Conservation (phyloP, 2,113 vertebrate species). For the Elephantulus edwardii region DNA sequence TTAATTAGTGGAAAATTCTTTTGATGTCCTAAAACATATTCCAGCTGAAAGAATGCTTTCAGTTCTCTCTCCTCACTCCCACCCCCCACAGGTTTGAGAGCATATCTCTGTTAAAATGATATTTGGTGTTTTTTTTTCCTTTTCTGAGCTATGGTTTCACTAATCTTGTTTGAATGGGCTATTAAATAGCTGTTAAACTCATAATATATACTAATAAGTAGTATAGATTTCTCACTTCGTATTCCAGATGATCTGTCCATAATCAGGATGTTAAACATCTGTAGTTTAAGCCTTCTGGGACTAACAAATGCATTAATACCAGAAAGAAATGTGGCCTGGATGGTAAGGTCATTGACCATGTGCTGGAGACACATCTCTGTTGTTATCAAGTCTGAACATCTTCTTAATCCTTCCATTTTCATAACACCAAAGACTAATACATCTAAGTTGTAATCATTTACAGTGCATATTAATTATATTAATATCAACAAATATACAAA, state of each 20-base stretch:
- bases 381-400: conserved; percentile 83
- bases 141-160: conserved; percentile 81
- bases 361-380: conserved; percentile 82
- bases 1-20: conserved; percentile 85
- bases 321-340: conserved; percentile 93
- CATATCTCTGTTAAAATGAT: conserved; percentile 82
- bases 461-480: conserved; percentile 72
- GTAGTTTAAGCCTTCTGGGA: conserved; percentile 93
- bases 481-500: conserved; percentile 74
- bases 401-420: conserved; percentile 76
- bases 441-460: conserved; percentile 75
- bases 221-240: conserved; percentile 88
- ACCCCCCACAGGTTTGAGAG: conserved; percentile 71
- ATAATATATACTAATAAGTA: conserved; percentile 87
- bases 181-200: conserved; percentile 86
- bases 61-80: conserved; percentile 66
- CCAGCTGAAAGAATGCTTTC: conserved; percentile 81
- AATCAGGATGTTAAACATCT: conserved; percentile 90
- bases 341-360: conserved; percentile 90
- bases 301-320: conserved; percentile 94
- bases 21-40: conserved; percentile 83
- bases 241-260: conserved; percentile 89
- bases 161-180: conserved; percentile 87
- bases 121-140: conserved; percentile 66
- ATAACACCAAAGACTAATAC: conserved; percentile 75